These are phyloP conservation scores for Anabacerthia variegaticeps DNA, from an alignment of 2,797 vertebrate species.

Conservation along the genomic window DNA sequence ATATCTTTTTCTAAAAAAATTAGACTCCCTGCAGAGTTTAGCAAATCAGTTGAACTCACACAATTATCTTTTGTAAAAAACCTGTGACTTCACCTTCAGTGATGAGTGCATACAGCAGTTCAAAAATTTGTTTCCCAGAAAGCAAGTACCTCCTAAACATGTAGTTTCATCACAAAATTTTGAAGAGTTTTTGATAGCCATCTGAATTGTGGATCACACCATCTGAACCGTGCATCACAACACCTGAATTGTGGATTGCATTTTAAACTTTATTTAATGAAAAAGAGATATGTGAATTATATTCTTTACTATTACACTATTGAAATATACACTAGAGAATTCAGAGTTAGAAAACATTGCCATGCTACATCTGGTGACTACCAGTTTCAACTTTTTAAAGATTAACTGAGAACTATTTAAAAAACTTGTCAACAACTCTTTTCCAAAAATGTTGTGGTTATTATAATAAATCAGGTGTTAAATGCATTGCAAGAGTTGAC, in stretches of 20 bases:
- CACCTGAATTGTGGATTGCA: background rate
- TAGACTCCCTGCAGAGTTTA: background rate
- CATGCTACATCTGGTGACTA: background rate
- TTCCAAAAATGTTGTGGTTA: background rate
- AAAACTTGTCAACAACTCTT: background rate
- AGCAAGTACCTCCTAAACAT: background rate
- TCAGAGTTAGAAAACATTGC: background rate
- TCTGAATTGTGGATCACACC: background rate
- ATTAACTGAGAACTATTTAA: background rate
- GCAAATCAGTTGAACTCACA: background rate
- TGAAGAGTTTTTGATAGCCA: background rate
- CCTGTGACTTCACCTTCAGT: background rate
- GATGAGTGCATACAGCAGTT: rapidly evolving
- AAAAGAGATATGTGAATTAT: background rate
- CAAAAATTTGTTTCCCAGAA: background rate
- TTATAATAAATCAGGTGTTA: background rate
- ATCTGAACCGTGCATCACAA: background rate
- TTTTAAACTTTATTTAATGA: background rate
- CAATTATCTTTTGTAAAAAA: background rate
- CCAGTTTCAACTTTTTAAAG: background rate
- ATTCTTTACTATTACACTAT: no score
- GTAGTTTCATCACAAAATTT: background rate
- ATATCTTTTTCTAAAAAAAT: background rate
- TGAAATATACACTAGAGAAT: background rate
- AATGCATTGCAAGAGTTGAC: background rate